These are phyloP conservation scores for Gracilinanus agilis DNA, from an alignment of 2,113 vertebrate species.

Conservation along the genomic window DNA sequence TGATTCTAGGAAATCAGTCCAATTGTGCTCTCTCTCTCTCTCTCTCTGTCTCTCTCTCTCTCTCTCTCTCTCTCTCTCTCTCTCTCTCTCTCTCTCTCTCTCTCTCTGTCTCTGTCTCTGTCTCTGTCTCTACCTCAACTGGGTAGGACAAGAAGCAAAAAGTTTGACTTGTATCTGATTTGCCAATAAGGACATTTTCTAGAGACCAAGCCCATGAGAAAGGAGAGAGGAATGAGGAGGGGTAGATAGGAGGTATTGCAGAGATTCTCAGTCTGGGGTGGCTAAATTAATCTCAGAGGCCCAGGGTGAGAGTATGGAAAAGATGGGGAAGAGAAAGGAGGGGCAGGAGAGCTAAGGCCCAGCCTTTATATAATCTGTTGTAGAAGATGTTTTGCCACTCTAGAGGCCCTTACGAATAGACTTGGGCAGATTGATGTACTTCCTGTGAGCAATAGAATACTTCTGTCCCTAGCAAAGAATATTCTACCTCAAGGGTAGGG, in stretches of 20 bases:
- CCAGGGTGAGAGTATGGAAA: conserved; percentile 53
- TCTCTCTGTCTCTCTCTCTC: no score
- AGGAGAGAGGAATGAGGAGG: background rate
- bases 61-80: no score
- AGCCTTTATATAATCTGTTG: background rate
- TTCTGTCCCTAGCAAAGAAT: background rate
- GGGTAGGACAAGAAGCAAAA: background rate
- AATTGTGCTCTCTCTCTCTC: no score
- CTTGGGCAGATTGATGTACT: background rate
- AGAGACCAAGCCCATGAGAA: background rate
- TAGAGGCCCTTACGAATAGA: background rate
- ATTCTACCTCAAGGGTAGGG: background rate
- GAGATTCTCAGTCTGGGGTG: background rate
- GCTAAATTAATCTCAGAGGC: conserved; percentile 50
- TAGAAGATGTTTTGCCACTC: background rate
- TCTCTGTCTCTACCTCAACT: background rate
- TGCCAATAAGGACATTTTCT: conserved; percentile 6
- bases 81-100: rapidly evolving
- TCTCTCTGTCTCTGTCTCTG: no score
- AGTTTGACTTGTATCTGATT: background rate
- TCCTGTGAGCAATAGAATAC: background rate
- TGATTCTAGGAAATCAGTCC: no score
- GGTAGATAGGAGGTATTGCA: background rate
- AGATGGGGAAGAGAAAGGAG: conserved; percentile 51
- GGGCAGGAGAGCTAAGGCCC: background rate